Evolutionary conservation across 2,113 vertebrate species (phyloP).

Genomic region (Polypterus senegalus): DNA sequence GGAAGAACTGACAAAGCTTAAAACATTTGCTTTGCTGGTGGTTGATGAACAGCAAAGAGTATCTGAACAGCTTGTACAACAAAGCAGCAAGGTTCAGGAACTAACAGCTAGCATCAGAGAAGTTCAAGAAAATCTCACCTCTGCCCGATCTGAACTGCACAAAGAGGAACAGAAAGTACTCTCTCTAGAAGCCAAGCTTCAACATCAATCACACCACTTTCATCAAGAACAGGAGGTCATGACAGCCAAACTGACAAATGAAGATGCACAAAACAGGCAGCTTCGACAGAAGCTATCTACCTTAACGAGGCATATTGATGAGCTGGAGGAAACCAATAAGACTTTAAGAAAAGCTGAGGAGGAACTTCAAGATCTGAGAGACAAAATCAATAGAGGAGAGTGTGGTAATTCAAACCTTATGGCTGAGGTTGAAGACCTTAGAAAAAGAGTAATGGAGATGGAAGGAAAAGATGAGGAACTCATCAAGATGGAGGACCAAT

Average conservation of each 20-base stretch:
- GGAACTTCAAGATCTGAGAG: slow-evolving; percentile 81
- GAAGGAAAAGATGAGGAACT: slow-evolving; percentile 94
- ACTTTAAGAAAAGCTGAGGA: slow-evolving; percentile 80
- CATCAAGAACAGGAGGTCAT: slow-evolving; percentile 72
- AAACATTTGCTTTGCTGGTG: slow-evolving; percentile 88
- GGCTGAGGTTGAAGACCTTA: slow-evolving; percentile 79
- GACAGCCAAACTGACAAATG: slow-evolving; percentile 82
- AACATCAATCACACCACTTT: slow-evolving; percentile 48
- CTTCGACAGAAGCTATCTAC: slow-evolving; percentile 74
- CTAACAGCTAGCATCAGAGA: slow-evolving; percentile 54
- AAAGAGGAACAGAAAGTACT: slow-evolving; percentile 70
- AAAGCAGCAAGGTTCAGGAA: slow-evolving; percentile 70
- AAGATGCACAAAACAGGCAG: slow-evolving; percentile 83
- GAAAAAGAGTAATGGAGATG: slow-evolving; percentile 86
- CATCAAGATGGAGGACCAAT: slow-evolving; percentile 87
- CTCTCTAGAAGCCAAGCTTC: slow-evolving; percentile 66
- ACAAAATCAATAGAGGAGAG: slow-evolving; percentile 78
- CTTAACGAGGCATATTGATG: slow-evolving; percentile 79
- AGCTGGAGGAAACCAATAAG: slow-evolving; percentile 88
- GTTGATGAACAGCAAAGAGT: slow-evolving; percentile 90
- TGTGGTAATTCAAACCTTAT: slow-evolving; percentile 70
- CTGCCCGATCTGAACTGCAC: slow-evolving; percentile 56
- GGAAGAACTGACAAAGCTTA: slow-evolving; percentile 83
- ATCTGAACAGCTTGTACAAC: slow-evolving; percentile 65
- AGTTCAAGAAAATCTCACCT: slow-evolving; percentile 64